Evolutionary conservation across 2,797 vertebrate genomes (phyloP).

Genomic region (Glyptemys insculpta): DNA sequence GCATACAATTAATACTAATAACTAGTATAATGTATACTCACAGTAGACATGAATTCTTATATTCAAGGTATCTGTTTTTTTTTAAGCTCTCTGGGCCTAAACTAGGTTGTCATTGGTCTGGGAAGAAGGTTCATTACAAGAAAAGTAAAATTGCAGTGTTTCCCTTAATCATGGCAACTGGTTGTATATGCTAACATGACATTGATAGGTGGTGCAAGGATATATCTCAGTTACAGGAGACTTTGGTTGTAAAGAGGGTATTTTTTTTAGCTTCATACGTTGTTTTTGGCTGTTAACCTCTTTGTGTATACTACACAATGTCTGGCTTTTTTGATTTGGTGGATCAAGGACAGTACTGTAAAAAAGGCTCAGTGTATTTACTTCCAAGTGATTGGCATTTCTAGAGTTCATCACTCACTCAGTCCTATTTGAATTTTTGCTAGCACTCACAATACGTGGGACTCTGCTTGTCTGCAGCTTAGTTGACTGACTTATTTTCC

Average conservation of each 20-base stretch:
- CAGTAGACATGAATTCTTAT: neutral
- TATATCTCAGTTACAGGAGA: neutral
- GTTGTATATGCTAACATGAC: neutral
- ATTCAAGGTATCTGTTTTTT: neutral
- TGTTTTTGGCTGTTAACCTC: neutral
- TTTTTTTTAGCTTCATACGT: neutral
- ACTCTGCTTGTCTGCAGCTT: neutral
- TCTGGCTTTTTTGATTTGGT: neutral
- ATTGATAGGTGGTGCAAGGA: neutral
- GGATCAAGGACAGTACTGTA: neutral
- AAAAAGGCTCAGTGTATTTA: neutral
- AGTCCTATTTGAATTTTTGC: neutral
- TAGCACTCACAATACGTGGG: neutral
- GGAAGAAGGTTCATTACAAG: neutral
- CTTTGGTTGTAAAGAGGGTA: neutral
- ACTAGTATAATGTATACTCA: neutral
- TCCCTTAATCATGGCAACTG: neutral
- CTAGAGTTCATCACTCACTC: neutral
- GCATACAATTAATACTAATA: neutral
- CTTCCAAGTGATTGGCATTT: neutral
- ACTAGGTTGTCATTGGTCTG: neutral
- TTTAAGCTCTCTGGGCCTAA: too few relatives aligned
- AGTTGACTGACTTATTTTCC: conserved; percentile 7
- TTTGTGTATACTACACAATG: neutral
- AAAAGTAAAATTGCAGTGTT: neutral